Evolutionary conservation across 2,888 invertebrate species (phyloP).

Genomic region (Temnothorax ravouxi): DNA sequence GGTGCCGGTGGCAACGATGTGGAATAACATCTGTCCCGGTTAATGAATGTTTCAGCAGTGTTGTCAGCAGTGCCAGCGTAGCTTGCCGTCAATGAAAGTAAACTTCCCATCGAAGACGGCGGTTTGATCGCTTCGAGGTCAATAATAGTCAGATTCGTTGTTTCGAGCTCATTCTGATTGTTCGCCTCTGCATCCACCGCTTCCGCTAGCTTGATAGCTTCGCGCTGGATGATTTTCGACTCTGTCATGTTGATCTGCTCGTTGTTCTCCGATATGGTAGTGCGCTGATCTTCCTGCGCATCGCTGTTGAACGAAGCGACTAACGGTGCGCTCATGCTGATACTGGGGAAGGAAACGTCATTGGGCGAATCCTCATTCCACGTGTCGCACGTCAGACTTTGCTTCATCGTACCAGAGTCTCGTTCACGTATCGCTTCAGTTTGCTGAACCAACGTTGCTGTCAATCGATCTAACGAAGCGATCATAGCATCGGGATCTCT

Average conservation of each 20-base stretch:
- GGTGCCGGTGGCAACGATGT: constrained; percentile 78
- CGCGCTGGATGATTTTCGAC: constrained; percentile 91
- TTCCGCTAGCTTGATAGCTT: constrained; percentile 91
- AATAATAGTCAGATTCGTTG: constrained; percentile 86
- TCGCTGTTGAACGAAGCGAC: constrained; percentile 91
- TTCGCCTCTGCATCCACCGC: constrained; percentile 87
- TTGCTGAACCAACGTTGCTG: constrained; percentile 89
- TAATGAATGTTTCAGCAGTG: constrained; percentile 67
- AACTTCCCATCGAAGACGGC: constrained; percentile 92
- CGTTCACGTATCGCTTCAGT: constrained; percentile 89
- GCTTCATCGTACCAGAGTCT: constrained; percentile 83
- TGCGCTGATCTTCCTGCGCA: constrained; percentile 83
- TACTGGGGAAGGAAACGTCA: constrained; percentile 93
- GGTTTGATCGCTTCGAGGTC: constrained; percentile 93
- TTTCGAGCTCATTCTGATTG: constrained; percentile 77
- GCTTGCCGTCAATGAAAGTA: constrained; percentile 88
- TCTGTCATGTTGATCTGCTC: constrained; percentile 87
- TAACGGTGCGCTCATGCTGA: constrained; percentile 92
- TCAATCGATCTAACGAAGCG: constrained; percentile 90
- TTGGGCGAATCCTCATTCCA: constrained; percentile 95
- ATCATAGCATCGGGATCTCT: constrained; percentile 91
- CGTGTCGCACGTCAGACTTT: constrained; percentile 88
- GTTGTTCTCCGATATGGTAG: constrained; percentile 57
- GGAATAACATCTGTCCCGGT: constrained; percentile 78
- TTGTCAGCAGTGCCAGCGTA: constrained; percentile 78